Evolutionary conservation across 2,888 invertebrate genomes (phyloP).

Genomic region (Orchesellides sinensis): DNA sequence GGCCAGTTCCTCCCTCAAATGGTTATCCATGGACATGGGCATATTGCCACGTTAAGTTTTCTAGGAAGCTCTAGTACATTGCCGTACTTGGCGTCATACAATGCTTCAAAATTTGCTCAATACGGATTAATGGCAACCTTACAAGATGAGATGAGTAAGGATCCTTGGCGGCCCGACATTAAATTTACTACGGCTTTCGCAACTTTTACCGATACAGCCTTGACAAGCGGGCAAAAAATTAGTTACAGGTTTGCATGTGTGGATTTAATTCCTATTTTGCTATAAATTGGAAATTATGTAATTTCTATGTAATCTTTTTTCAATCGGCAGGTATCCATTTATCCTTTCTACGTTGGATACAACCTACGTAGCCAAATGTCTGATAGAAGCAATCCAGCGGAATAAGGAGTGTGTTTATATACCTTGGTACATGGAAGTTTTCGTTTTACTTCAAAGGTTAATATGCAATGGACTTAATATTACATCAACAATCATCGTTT

Average conservation of each 20-base stretch:
- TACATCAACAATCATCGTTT: no score
- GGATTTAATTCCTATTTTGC: not conserved
- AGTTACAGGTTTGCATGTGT: conserved; percentile 33
- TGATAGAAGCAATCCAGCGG: conserved; percentile 82
- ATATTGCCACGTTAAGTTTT: conserved; percentile 82
- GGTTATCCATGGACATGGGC: conserved; percentile 81
- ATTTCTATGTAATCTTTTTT: not conserved
- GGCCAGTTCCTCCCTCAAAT: conserved; percentile 82
- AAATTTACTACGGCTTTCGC: conserved; percentile 83
- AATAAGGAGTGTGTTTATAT: conserved; percentile 83
- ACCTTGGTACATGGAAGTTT: conserved; percentile 81
- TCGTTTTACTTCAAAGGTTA: conserved; percentile 80
- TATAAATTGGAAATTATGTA: not conserved
- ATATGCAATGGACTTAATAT: not conserved
- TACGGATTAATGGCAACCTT: conserved; percentile 83
- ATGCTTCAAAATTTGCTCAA: conserved; percentile 84
- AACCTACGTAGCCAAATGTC: conserved; percentile 80
- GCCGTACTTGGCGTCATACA: conserved; percentile 80
- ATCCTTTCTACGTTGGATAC: conserved; percentile 83
- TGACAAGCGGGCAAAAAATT: conserved; percentile 72
- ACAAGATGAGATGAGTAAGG: conserved; percentile 81
- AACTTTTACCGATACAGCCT: conserved; percentile 80
- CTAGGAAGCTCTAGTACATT: conserved; percentile 82
- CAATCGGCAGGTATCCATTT: conserved; percentile 80
- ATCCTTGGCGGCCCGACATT: conserved; percentile 79